Conservation (phyloP, 2,797 vertebrate species). For the Micropoecilia bifurca region DNA sequence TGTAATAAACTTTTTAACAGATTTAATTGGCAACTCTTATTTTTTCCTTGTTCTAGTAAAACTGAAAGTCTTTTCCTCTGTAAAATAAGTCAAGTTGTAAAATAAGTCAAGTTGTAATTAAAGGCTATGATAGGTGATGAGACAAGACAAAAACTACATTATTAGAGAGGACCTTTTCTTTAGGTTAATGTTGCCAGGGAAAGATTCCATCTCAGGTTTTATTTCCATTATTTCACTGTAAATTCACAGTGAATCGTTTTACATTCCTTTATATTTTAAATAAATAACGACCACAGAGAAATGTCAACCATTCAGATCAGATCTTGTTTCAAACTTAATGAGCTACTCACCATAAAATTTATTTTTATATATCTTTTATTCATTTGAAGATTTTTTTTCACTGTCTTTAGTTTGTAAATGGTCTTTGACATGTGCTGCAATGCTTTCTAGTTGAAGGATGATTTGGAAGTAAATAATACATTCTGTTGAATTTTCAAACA, state of each 20-base stretch:
- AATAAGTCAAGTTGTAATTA: slow-evolving; percentile 16
- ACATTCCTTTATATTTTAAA: slow-evolving; percentile 5
- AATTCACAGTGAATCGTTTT: too few species aligned
- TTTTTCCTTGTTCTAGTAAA: slow-evolving; percentile 3
- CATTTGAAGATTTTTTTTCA: neutral
- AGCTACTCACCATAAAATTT: slow-evolving; percentile 10
- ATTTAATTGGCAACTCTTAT: neutral
- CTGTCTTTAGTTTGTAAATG: neutral
- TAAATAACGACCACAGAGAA: neutral
- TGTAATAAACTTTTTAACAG: neutral
- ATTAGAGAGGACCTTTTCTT: slow-evolving; percentile 14
- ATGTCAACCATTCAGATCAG: neutral
- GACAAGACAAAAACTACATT: slow-evolving; percentile 18
- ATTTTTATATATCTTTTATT: slow-evolving; percentile 20
- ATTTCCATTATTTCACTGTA: slow-evolving; percentile 11
- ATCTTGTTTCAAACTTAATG: neutral
- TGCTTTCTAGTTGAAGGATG: neutral
- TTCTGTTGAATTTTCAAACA: neutral
- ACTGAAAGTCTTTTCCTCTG: slow-evolving; percentile 1
- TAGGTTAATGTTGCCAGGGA: neutral
- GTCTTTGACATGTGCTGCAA: neutral
- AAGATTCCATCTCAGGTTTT: slow-evolving; percentile 11
- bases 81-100: slow-evolving; percentile 8
- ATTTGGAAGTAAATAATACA: neutral
- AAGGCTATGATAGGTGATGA: slow-evolving; percentile 1